A percentile compares a stretch with the other conserved stretches of the same genome.
Evolutionary conservation across 2,888 invertebrate genomes (phyloP).

Genomic region (Oxyscelio sp.): DNA sequence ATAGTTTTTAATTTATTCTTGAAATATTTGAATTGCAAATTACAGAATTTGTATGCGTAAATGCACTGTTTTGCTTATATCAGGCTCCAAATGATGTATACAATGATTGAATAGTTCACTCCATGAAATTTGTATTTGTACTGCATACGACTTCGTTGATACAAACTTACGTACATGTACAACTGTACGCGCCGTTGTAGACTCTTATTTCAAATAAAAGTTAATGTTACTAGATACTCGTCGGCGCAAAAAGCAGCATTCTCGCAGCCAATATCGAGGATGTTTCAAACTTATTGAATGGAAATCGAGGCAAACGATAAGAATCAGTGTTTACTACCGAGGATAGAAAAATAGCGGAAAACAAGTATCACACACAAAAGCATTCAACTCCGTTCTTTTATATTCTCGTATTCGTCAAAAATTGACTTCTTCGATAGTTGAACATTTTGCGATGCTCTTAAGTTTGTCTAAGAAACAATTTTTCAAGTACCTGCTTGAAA

Average conservation of each 20-base stretch:
- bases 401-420: conserved; percentile 22
- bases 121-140: too few relatives aligned
- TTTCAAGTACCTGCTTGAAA: too few relatives aligned
- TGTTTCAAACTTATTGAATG: conserved; percentile 65
- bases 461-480: neutral
- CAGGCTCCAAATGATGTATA: too few relatives aligned
- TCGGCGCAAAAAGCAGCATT: conserved; percentile 53
- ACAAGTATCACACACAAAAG: conserved; percentile 44
- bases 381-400: conserved; percentile 38
- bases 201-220: conserved; percentile 65
- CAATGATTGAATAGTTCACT: too few relatives aligned
- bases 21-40: too few relatives aligned
- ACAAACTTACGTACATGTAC: conserved; percentile 19
- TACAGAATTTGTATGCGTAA: too few relatives aligned
- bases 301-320: conserved; percentile 71
- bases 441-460: conserved; percentile 1
- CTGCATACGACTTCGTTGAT: too few relatives aligned
- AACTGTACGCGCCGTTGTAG: conserved; percentile 2
- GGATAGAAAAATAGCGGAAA: conserved; percentile 60
- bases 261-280: conserved; percentile 52
- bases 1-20: too few relatives aligned
- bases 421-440: conserved; percentile 24
- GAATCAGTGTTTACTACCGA: conserved; percentile 71
- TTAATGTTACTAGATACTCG: conserved; percentile 65
- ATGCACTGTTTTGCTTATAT: too few relatives aligned